Percentiles rank a stretch among this genome's conserved stretches.
Conservation (phyloP, 2,888 invertebrate species). For the Corbicula japonica region DNA sequence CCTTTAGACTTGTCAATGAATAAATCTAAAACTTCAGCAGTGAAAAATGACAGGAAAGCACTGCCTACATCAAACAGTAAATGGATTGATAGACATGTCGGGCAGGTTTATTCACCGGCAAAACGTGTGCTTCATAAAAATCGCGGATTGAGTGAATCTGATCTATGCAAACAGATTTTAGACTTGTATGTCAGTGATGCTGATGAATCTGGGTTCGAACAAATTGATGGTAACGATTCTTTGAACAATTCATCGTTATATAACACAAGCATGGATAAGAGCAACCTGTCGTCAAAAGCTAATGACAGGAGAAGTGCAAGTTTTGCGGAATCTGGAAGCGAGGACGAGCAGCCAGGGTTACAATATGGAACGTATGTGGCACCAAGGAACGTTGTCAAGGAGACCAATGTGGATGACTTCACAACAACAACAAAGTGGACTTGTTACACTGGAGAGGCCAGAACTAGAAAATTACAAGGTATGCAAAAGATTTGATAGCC, state of each 20-base stretch:
- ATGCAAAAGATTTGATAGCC: too few species aligned
- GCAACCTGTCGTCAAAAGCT: background rate
- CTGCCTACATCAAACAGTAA: conserved; percentile 16
- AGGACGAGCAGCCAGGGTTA: conserved; percentile 20
- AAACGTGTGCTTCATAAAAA: conserved; percentile 65
- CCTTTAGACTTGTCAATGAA: conserved; percentile 59
- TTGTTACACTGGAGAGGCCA: conserved; percentile 67
- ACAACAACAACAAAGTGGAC: conserved; percentile 66
- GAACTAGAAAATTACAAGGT: conserved; percentile 67
- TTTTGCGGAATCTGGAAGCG: conserved; percentile 7
- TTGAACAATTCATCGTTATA: conserved; percentile 17
- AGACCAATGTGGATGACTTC: conserved; percentile 71
- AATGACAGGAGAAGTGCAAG: background rate
- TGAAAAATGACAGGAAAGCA: background rate
- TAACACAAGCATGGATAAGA: conserved; percentile 8
- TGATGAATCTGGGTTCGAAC: conserved; percentile 59
- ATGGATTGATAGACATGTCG: conserved; percentile 61
- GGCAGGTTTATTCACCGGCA: conserved; percentile 63
- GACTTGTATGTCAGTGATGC: conserved; percentile 73
- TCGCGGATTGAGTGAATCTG: conserved; percentile 64
- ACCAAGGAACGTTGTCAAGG: conserved; percentile 57
- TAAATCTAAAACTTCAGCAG: conserved; percentile 5
- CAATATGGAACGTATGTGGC: conserved; percentile 68
- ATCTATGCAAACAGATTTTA: conserved; percentile 71
- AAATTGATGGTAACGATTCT: background rate